Evolutionary conservation across 1,140 invertebrate species (phyloP).

Genomic region (Drosophila nasuta): DNA sequence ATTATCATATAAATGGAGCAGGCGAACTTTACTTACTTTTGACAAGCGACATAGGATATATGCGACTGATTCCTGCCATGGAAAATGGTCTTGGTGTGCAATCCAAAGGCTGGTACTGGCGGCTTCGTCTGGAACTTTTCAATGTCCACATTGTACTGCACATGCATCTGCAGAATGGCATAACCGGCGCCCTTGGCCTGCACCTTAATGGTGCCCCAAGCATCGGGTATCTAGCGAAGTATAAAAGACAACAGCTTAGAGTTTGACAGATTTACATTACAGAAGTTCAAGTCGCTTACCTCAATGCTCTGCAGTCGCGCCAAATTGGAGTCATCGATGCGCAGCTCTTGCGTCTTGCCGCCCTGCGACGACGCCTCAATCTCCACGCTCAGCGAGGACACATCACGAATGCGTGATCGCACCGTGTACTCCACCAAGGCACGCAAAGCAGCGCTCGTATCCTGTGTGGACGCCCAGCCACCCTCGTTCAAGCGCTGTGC

Average conservation of each 20-base stretch:
- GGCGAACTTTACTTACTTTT: slow-evolving; percentile 87
- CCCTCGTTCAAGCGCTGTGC: slow-evolving; percentile 95
- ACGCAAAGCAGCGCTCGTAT: slow-evolving; percentile 93
- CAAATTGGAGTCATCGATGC: slow-evolving; percentile 91
- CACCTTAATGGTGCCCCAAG: slow-evolving; percentile 96
- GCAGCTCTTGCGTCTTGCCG: slow-evolving; percentile 88
- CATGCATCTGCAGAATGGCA: slow-evolving; percentile 96
- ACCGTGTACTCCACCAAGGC: slow-evolving; percentile 96
- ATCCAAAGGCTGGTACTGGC: slow-evolving; percentile 91
- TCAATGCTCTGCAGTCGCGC: slow-evolving; percentile 91
- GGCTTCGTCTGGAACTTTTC: slow-evolving; percentile 93
- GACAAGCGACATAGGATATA: slow-evolving; percentile 92
- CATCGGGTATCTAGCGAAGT: slow-evolving; percentile 90
- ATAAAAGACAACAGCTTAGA: slow-evolving; percentile 12
- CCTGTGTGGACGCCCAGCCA: slow-evolving; percentile 97
- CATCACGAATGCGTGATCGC: slow-evolving; percentile 92
- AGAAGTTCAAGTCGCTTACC: slow-evolving; percentile 84
- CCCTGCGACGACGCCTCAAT: slow-evolving; percentile 94
- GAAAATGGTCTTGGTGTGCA: slow-evolving; percentile 90
- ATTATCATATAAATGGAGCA: too few species aligned
- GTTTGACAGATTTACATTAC: background rate
- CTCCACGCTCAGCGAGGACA: slow-evolving; percentile 92
- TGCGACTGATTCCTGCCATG: slow-evolving; percentile 97
- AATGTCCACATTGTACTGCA: slow-evolving; percentile 97
- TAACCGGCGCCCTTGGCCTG: slow-evolving; percentile 95